These are phyloP conservation scores for Strongylocentrotus purpuratus DNA, from an alignment of 35 echinoderm and acorn worm species.

Conservation along the genomic window DNA sequence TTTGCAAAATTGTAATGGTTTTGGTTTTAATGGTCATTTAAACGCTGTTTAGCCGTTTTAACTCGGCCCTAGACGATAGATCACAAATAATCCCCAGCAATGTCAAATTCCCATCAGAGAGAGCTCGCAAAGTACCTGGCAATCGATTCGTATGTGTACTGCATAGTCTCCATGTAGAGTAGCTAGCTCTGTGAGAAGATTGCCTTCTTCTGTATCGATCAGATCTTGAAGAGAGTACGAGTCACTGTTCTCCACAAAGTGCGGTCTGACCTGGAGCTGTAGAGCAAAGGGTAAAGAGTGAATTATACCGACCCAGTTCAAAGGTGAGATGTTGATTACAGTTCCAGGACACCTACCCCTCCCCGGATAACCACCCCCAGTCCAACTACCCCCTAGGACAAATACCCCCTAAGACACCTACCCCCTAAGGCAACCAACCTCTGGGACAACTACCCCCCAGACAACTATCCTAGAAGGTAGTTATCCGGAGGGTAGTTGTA, in stretches of 20 bases:
- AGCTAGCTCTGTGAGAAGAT: constrained; percentile 53
- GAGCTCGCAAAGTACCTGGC: constrained; percentile 61
- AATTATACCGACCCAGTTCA: too few species aligned
- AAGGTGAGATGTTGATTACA: too few species aligned
- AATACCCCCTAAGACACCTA: too few species aligned
- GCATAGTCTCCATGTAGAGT: constrained; percentile 79
- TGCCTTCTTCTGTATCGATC: constrained; percentile 75
- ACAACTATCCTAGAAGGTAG: too few species aligned
- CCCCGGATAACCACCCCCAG: too few species aligned
- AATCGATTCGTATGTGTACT: constrained; percentile 89
- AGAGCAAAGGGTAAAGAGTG: neutral
- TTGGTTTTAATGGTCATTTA: neutral
- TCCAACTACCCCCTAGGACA: too few species aligned
- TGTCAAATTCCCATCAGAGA: too few species aligned
- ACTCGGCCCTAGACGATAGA: neutral
- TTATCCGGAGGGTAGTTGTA: too few species aligned
- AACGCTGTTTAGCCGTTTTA: neutral
- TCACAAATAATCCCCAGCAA: neutral
- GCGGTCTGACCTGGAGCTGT: constrained; percentile 84
- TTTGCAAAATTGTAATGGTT: too few species aligned
- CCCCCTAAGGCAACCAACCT: too few species aligned
- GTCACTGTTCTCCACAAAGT: constrained; percentile 91
- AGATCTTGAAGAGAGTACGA: constrained; percentile 93
- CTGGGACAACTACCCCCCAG: too few species aligned
- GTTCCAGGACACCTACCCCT: too few species aligned